phyloP scores from a whole-genome alignment of 2,888 invertebrate genomes.

The Agrotis ipsilon region DNA sequence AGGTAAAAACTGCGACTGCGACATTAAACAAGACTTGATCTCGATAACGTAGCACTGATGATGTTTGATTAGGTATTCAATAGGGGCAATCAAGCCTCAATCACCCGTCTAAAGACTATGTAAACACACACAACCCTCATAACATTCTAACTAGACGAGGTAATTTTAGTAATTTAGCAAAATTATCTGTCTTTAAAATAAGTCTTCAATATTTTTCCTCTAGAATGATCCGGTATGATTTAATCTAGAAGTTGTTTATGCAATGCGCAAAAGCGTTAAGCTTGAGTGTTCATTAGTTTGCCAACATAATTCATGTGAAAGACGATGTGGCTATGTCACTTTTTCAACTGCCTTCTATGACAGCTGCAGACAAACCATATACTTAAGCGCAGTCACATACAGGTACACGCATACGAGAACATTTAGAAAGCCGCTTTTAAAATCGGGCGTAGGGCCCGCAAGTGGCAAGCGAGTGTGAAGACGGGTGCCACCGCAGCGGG shows the following conservation, averaged over 20 bases:
- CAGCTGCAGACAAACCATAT: constrained; percentile 56
- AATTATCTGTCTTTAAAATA: constrained; percentile 45
- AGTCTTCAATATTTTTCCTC: constrained; percentile 36
- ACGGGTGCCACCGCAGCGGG: constrained; percentile 74
- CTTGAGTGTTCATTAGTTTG: constrained; percentile 4
- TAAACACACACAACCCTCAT: constrained; percentile 45
- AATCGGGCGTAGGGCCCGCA: constrained; percentile 80
- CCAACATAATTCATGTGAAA: constrained; percentile 33
- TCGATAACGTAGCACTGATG: constrained; percentile 53
- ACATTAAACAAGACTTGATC: constrained; percentile 54
- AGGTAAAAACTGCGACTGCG: constrained; percentile 63
- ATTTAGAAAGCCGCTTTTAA: constrained; percentile 85
- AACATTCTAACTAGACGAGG: constrained; percentile 44
- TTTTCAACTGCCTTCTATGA: constrained; percentile 49
- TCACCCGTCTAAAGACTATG: constrained; percentile 56
- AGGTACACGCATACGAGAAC: constrained; percentile 68
- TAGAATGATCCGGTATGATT: constrained; percentile 38
- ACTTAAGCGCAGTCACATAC: constrained; percentile 61
- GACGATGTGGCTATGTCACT: constrained; percentile 35
- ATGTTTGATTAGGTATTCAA: constrained; percentile 70
- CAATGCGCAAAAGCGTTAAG: constrained; percentile 16
- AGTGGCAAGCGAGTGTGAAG: constrained; percentile 73
- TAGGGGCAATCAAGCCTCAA: constrained; percentile 67
- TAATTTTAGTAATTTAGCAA: constrained; percentile 46
- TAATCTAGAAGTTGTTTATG: constrained; percentile 24